Evolutionary conservation across 2,888 invertebrate species (phyloP).

Genomic region (Diaprepes abbreviatus): DNA sequence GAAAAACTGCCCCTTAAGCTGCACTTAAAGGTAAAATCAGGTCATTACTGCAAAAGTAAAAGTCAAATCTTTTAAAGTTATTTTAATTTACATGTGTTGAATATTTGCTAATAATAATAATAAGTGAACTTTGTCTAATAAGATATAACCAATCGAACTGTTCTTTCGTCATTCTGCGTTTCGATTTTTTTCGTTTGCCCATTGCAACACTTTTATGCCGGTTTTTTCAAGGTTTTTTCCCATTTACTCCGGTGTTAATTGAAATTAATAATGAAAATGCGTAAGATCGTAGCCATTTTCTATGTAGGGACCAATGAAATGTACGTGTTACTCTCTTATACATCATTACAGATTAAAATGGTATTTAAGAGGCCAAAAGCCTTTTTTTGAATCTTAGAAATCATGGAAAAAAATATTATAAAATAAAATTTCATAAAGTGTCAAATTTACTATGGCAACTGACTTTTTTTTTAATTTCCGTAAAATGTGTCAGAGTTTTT

Average conservation of each 20-base stretch:
- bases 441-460: too few species aligned
- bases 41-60: conserved; percentile 48
- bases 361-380: too few species aligned
- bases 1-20: neutral
- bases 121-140: conserved; percentile 47
- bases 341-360: too few species aligned
- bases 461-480: too few species aligned
- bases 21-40: conserved; percentile 20
- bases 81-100: conserved; percentile 47
- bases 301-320: too few species aligned
- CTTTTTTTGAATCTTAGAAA: too few species aligned
- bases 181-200: neutral
- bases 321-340: too few species aligned
- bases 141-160: conserved; percentile 38
- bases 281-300: too few species aligned
- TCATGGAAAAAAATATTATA: too few species aligned
- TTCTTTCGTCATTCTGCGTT: conserved; percentile 31
- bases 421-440: too few species aligned
- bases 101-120: conserved; percentile 51
- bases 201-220: conserved; percentile 33
- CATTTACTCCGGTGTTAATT: neutral
- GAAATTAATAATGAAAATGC: neutral
- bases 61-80: conserved; percentile 43
- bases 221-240: conserved; percentile 36
- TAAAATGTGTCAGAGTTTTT: too few species aligned